These are phyloP conservation scores for Operophtera brumata DNA, from an alignment of 2,888 invertebrate species.

Conservation along the genomic window DNA sequence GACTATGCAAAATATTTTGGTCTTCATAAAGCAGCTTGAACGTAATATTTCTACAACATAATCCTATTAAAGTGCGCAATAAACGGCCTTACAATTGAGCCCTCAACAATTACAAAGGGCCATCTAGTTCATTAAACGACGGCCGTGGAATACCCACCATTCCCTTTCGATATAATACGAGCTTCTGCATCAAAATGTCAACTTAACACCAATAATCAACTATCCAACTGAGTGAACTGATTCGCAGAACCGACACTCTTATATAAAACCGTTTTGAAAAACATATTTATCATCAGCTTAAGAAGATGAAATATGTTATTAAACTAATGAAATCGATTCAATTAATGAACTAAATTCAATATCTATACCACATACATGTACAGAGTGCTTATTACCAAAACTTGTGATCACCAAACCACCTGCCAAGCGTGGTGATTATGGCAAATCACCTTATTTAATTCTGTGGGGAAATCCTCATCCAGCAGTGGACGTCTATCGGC, in stretches of 20 bases:
- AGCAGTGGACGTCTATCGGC: too few species aligned
- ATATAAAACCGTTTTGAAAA: too few species aligned
- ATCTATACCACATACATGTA: too few species aligned
- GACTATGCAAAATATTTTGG: conserved; percentile 27
- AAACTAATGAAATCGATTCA: background rate
- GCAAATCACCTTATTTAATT: too few species aligned
- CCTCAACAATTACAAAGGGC: conserved; percentile 60
- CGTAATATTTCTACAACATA: conserved; percentile 46
- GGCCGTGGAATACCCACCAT: conserved; percentile 29
- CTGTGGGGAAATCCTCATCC: too few species aligned
- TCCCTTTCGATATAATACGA: conserved; percentile 8
- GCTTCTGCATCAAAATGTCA: conserved; percentile 32
- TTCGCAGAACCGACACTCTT: too few species aligned
- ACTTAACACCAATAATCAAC: too few species aligned
- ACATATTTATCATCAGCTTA: background rate
- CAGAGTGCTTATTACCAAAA: too few species aligned
- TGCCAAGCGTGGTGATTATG: too few species aligned
- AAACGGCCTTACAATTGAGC: conserved; percentile 50
- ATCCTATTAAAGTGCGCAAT: conserved; percentile 56
- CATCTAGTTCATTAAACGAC: conserved; percentile 66
- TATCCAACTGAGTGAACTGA: too few species aligned
- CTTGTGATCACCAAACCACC: too few species aligned
- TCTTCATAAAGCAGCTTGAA: conserved; percentile 29
- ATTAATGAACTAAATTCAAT: too few species aligned
- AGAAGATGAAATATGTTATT: background rate